Evolutionary conservation across 1,140 invertebrate genomes (phyloP).

Genomic region (Galleria mellonella): DNA sequence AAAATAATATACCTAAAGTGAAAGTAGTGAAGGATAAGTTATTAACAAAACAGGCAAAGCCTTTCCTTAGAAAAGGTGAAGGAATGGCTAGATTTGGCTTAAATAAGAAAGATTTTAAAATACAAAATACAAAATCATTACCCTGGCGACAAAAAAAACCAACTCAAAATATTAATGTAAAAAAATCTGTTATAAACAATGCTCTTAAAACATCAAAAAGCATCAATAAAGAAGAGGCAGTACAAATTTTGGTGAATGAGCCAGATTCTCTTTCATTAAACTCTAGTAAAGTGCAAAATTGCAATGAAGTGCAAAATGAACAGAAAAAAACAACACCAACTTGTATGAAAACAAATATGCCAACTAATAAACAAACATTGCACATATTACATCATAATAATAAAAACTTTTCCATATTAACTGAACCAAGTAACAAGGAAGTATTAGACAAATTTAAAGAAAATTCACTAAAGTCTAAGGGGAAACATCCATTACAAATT

Average conservation of each 20-base stretch:
- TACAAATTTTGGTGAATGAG: constrained; percentile 4
- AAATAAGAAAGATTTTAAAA: constrained; percentile 44
- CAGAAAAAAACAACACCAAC: no score
- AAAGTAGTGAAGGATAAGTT: constrained; percentile 9
- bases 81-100: constrained; percentile 56
- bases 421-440: no score
- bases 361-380: no score
- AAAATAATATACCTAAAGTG: constrained; percentile 15
- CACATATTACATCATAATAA: no score
- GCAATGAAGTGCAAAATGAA: no score
- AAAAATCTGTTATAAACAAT: constrained; percentile 4
- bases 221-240: constrained; percentile 7
- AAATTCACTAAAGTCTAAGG: constrained; percentile 8
- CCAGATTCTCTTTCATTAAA: no score
- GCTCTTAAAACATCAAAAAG: constrained; percentile 2
- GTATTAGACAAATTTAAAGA: background rate
- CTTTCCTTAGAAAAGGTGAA: constrained; percentile 52
- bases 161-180: constrained; percentile 7
- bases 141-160: constrained; percentile 41
- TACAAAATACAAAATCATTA: constrained; percentile 56
- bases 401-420: no score
- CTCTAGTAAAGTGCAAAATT: no score
- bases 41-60: constrained; percentile 24
- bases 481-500: constrained; percentile 27
- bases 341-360: no score